Conservation (phyloP, 1,140 invertebrate genomes). For the Samia ricini region DNA sequence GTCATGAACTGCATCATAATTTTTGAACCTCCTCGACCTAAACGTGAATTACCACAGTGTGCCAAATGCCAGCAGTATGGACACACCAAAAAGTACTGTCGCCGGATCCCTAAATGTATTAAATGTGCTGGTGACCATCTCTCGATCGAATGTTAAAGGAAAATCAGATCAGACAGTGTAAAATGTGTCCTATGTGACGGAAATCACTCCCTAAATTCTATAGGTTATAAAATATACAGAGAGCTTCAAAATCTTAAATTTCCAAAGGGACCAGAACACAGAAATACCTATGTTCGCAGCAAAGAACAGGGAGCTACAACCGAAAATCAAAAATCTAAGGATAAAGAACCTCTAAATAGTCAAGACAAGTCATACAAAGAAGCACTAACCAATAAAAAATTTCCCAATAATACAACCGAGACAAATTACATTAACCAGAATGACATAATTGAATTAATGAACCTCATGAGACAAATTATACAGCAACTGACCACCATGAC, state of each 20-base stretch:
- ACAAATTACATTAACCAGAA: constrained; percentile 1
- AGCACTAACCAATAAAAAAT: constrained; percentile 2
- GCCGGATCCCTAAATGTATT: constrained; percentile 34
- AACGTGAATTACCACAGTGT: constrained; percentile 40
- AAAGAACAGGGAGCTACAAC: not conserved
- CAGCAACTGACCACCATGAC: constrained; percentile 11
- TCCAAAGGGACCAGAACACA: no score
- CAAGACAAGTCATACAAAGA: not conserved
- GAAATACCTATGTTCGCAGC: not conserved
- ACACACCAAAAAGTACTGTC: constrained; percentile 42
- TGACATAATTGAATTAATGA: constrained; percentile 7
- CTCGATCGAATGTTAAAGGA: constrained; percentile 4
- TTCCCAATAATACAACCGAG: not conserved
- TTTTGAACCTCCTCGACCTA: constrained; percentile 34
- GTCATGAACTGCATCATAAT: constrained; percentile 20
- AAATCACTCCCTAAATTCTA: constrained; percentile 18
- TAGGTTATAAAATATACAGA: constrained; percentile 8
- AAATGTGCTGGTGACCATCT: constrained; percentile 40
- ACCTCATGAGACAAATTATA: constrained; percentile 14
- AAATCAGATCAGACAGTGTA: constrained; percentile 10
- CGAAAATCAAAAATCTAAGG: not conserved
- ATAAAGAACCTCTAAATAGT: no score
- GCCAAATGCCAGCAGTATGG: constrained; percentile 47
- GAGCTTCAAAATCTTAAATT: constrained; percentile 10
- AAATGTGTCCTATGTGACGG: constrained; percentile 23